These are phyloP conservation scores for Sisor rabdophorus DNA, from an alignment of 2,113 vertebrate genomes.

Conservation along the genomic window DNA sequence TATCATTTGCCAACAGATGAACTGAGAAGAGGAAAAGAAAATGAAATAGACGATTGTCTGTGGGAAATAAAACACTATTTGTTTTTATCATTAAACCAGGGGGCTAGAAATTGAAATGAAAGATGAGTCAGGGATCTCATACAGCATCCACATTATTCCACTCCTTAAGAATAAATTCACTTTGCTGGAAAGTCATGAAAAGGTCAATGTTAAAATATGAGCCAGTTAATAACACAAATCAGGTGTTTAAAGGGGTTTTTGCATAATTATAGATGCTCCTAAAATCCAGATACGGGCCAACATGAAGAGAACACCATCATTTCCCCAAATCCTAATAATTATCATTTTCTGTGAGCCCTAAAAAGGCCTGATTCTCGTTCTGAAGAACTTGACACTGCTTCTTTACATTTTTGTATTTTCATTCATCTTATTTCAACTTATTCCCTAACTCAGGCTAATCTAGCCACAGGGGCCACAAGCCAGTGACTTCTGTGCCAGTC, in stretches of 20 bases:
- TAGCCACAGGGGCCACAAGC: too few species aligned
- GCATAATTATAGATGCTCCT: conserved; percentile 38
- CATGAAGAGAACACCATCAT: not conserved
- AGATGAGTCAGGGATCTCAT: conserved; percentile 50
- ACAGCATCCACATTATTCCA: conserved; percentile 47
- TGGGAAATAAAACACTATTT: conserved; percentile 61
- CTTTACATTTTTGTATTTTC: not conserved
- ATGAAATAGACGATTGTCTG: conserved; percentile 56
- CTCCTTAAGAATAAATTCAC: conserved; percentile 48
- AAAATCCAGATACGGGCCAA: not conserved
- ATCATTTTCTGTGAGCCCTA: not conserved
- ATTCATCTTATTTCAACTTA: too few species aligned
- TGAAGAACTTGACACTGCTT: not conserved
- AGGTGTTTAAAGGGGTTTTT: conserved; percentile 41
- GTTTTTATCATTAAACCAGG: conserved; percentile 64
- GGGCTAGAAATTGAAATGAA: conserved; percentile 56
- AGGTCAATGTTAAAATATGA: conserved; percentile 51
- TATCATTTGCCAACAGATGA: conserved; percentile 67
- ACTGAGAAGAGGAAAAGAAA: conserved; percentile 40
- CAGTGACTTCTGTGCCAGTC: too few species aligned
- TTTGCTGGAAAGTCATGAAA: conserved; percentile 54
- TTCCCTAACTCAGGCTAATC: too few species aligned
- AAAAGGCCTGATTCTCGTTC: not conserved
- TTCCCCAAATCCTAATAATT: not conserved
- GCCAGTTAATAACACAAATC: conserved; percentile 44